Base-by-base conservation (phyloP, 2,888 invertebrate species). In the Oxytorus armatus region DNA sequence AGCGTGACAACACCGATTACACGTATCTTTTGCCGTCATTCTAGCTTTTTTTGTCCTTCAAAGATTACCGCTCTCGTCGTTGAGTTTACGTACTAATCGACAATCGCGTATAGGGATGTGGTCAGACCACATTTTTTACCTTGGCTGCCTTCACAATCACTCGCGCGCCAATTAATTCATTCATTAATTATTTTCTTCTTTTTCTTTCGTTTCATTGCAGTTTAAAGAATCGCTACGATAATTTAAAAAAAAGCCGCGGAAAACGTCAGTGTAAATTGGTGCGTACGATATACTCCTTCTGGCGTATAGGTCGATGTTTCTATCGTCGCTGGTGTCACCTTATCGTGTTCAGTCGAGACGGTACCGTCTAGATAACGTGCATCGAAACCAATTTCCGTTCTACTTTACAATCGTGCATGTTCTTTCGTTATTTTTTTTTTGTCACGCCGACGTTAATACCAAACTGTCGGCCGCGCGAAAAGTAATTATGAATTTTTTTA, bases 341-440 rank as follows among this genome's bases (percentile, higher is more conserved):
- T 77, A 72, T 72, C 66, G 65, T 47, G 10, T 77, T 47, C n/a
- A 51, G 33, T 0, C 53, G 25, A 70, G 47, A 39, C 55, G 33
- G 3, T 33, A 23, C n/a, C 47, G 33, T n/a, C 23, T 68, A 75
- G 72, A 81, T 78, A 78, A 72, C 44, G 23, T 25, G 57, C 33
- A 39, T 69, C 61, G 11, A 63, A 61, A 68, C 25, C 61, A 59
- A 75, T 78, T 78, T 81, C 70, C 66, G 70, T 47, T 57, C 39
- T 23, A 61, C 39, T 63, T 69, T 61, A 61, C 39, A 53, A 59
- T 69, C 61, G 47, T 49, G 11, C 16, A 65, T 29, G 21, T n/a
- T n/a, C 42, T 11, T 14, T 44, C 21, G 42, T 55, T 47, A 44
- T 65, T 29, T 53, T 53, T 74, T 11, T 14, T 51, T 53, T 36